Evolutionary conservation across 2,797 vertebrate species (phyloP).

Genomic region (Gila robusta): DNA sequence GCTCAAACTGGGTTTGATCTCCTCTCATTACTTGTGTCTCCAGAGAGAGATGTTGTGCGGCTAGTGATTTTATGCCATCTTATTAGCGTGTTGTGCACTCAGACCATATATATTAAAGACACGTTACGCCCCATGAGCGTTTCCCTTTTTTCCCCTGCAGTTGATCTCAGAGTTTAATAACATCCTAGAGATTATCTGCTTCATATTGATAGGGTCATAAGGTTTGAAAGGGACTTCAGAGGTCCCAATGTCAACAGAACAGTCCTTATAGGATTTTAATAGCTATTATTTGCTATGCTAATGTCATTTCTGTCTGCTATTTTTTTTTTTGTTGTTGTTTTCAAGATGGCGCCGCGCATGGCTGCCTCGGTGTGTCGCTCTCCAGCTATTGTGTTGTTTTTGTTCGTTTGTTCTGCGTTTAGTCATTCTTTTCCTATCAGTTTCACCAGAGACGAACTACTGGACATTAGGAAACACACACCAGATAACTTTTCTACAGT

Average conservation of each 20-base stretch:
- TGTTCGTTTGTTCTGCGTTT: too few species aligned
- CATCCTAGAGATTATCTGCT: conserved; percentile 63
- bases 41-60: conserved; percentile 52
- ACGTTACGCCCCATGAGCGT: conserved; percentile 57
- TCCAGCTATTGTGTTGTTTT: too few species aligned
- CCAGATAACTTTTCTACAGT: too few species aligned
- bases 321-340: too few species aligned
- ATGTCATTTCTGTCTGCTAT: not conserved
- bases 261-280: not conserved
- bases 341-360: too few species aligned
- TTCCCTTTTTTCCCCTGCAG: conserved; percentile 39
- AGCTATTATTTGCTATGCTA: not conserved
- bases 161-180: conserved; percentile 56
- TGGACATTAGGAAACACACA: too few species aligned
- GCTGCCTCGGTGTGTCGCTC: too few species aligned
- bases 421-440: too few species aligned
- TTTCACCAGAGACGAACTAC: too few species aligned
- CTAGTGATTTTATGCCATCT: conserved; percentile 65
- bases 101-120: conserved; percentile 68
- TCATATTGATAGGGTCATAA: conserved; percentile 42
- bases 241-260: not conserved
- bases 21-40: conserved; percentile 44
- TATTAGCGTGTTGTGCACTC: conserved; percentile 68
- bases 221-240: not conserved
- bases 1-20: conserved; percentile 59